Evolutionary conservation across 2,888 invertebrate species (phyloP), one percentile per base, ranked within the genome.

Genomic region (Parascotia fuliginaria): DNA sequence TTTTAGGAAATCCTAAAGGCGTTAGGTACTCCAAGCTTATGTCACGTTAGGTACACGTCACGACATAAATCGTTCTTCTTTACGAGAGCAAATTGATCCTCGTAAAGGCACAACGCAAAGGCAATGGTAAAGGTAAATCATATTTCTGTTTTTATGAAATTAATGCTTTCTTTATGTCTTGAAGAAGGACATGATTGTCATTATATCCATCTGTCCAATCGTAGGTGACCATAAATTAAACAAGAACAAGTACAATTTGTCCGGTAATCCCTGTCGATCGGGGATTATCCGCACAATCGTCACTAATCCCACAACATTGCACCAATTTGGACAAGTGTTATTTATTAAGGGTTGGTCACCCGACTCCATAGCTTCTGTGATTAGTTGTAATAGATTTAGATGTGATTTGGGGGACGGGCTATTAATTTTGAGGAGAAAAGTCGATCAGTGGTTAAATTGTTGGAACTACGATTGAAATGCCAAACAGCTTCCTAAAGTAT

Each of bases 241-340:
- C 42, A 68, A 46, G 58, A 67, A 55, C 55, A 58, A 55, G 65
- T 60, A 67, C 75, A 64, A 75, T 75, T 79, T 81, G 75, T 73
- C 70, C 66, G 56, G 50, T 77, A 82, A 83, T 79, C 82, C 79
- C 70, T 77, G 82, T 81, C 82, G 72, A 83, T 82, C 67, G 81
- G 63, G 81, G 77, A 83, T 83, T 81, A 83, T 77, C 75, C 68
- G 36, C 42, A 72, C 77, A 79, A 83, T 82, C 76, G 78, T 49
- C 52, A 57, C 65, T 83, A 82, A 83, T 77, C 82, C 78, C 62
- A 73, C 76, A 75, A 75, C 72, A 80, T 67, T 75, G 65, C 47
- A 55, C 46, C 63, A 54, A 69, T 62, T 59, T 59, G 64, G 43
- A 42, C 54, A 22, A 66, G 58, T 65, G 60, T 52, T 82, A 82